Evolutionary conservation across 1,140 invertebrate genomes (phyloP).

Genomic region (Bombus superbus): DNA sequence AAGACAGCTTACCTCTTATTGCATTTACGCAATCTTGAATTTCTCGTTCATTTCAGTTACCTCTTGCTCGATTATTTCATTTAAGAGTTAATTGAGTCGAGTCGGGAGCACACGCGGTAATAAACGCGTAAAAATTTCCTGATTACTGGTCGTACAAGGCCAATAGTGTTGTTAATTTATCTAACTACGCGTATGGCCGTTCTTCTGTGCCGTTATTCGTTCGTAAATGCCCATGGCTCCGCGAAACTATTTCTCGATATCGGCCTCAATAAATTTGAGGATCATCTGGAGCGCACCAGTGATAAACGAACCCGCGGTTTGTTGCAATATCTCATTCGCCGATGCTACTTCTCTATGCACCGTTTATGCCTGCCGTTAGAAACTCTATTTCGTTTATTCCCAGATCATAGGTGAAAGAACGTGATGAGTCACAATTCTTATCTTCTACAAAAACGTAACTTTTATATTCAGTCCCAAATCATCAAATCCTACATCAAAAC

Average conservation of each 20-base stretch:
- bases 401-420: neutral
- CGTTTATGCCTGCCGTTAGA: neutral
- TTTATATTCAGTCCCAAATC: neutral
- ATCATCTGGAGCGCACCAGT: neutral
- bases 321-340: neutral
- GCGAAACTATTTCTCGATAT: slow-evolving; percentile 16
- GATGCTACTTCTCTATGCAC: neutral
- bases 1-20: too few species aligned
- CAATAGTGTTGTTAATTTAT: slow-evolving; percentile 12
- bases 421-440: neutral
- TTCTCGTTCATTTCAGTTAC: neutral
- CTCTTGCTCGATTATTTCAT: slow-evolving; percentile 34
- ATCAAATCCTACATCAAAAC: too few species aligned
- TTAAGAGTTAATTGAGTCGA: slow-evolving; percentile 41
- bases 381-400: neutral
- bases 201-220: neutral
- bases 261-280: slow-evolving; percentile 27
- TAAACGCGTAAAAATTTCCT: slow-evolving; percentile 16
- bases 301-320: neutral
- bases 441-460: neutral
- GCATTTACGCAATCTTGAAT: neutral
- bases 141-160: slow-evolving; percentile 15
- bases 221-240: too few species aligned
- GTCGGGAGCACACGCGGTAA: neutral
- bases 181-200: neutral